Evolutionary conservation across 2,797 vertebrate species (phyloP), one percentile per base, ranked within the genome.

Genomic region (Xiphorhynchus erythropygius): DNA sequence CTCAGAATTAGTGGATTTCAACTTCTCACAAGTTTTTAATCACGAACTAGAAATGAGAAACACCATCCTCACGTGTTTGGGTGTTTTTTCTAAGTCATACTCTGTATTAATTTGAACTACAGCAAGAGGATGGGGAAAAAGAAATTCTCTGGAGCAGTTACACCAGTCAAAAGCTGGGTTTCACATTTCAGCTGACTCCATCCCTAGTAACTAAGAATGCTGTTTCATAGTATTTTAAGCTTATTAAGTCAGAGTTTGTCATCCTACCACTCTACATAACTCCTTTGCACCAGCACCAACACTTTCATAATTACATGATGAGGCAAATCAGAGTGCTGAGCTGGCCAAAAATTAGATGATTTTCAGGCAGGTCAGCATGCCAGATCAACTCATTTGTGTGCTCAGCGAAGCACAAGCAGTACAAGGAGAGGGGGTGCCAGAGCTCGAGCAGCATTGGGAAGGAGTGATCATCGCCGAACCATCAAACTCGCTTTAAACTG

Each of bases 131-230:
- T 0, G 0, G 12, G 8, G 11, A 18, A 2, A 11, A 28, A 67
- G 28, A 33, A 63, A 23, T 21, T 41, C 24, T 64, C 53, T 39
- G 6, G 46, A 91, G 35, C 13, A 90, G 33, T 56, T 60, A 60
- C 6, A 81, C 24, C 42, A 89, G 62, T 19, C 6, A 49, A 84
- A 86, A 93, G 15, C 47, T 9, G n/a, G 7, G 42, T 89, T 90
- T 90, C 77, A 37, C 32, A 55, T 87, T 84, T 89, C 83, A 68
- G 37, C 27, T 57, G 42, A 65, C 89, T 90, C 89, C 62, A 89
- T 39, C 80, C 59, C 50, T 33, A 87, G 25, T 59, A 93, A 90
- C n/a, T 87, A 56, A 73, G 22, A 95, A 87, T 32, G 73, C 57
- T 73, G 46, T 33, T 90, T 87, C 80, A 69, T 16, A 28, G 7